These are phyloP conservation scores for Myopa tessellatipennis DNA, from an alignment of 2,888 invertebrate genomes.

Conservation along the genomic window DNA sequence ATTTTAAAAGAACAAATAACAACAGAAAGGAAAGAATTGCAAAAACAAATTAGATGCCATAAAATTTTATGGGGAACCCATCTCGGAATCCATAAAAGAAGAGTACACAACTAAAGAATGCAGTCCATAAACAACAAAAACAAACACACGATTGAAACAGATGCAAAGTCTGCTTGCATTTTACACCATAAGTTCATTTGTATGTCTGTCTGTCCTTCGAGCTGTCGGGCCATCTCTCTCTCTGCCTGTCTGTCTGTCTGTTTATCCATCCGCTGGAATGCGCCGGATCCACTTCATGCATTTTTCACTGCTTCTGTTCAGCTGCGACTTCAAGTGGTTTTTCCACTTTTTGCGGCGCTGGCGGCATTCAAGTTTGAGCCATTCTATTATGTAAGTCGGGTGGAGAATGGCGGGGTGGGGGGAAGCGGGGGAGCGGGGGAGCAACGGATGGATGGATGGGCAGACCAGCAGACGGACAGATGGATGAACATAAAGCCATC, in stretches of 20 bases:
- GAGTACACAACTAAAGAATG: no score
- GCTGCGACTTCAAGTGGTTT: background rate
- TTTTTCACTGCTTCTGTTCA: conserved; percentile 3
- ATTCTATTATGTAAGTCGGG: background rate
- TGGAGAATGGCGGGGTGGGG: no score
- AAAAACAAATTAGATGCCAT: no score
- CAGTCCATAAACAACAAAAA: background rate
- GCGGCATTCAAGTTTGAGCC: background rate
- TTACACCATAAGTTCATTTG: background rate
- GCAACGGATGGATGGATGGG: background rate
- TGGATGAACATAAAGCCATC: background rate
- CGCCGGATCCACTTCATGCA: background rate
- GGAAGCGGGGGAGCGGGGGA: background rate
- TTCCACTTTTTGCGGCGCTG: no score
- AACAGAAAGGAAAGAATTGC: no score
- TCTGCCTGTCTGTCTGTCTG: background rate
- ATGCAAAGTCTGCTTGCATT: no score
- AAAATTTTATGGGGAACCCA: no score
- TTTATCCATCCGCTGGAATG: background rate
- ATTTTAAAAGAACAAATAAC: no score
- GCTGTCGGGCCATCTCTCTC: background rate
- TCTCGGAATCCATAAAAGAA: no score
- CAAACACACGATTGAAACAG: background rate
- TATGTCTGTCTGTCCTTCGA: background rate
- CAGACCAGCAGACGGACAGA: background rate